Conservation (phyloP, 2,888 invertebrate species). For the Trissolcus japonicus region DNA sequence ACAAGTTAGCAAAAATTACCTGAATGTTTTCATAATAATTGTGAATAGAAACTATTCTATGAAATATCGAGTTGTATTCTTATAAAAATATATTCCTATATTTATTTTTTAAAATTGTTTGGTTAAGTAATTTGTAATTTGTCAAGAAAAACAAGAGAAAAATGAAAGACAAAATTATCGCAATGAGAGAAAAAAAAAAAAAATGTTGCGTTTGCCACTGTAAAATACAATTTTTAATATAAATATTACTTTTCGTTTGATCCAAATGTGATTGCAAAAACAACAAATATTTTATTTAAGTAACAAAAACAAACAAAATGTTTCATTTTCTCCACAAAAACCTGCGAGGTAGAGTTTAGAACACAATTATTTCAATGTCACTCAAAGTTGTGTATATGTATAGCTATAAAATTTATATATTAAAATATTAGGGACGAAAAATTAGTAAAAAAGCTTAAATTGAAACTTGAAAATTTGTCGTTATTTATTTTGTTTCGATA, state of each 20-base stretch:
- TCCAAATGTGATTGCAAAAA: not conserved
- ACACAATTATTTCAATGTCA: no score
- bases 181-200: no score
- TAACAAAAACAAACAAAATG: conserved; percentile 26
- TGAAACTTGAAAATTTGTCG: no score
- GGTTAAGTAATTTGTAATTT: conserved; percentile 34
- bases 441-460: no score
- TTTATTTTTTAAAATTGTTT: conserved; percentile 41
- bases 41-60: conserved; percentile 50
- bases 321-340: conserved; percentile 40
- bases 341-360: not conserved
- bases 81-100: conserved; percentile 50
- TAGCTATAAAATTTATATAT: no score
- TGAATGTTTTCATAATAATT: conserved; percentile 52
- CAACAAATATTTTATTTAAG: conserved; percentile 25
- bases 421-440: no score
- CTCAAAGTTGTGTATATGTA: no score
- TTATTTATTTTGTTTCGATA: no score
- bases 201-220: conserved; percentile 32
- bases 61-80: conserved; percentile 51
- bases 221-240: conserved; percentile 34
- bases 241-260: not conserved
- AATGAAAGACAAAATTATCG: not conserved
- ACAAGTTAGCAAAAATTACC: conserved; percentile 57
- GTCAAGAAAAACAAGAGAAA: conserved; percentile 17